Percentiles rank a stretch among this genome's conserved stretches.
These are phyloP conservation scores for Oreotragus oreotragus DNA, from an alignment of 2,113 vertebrate species.

Conservation along the genomic window DNA sequence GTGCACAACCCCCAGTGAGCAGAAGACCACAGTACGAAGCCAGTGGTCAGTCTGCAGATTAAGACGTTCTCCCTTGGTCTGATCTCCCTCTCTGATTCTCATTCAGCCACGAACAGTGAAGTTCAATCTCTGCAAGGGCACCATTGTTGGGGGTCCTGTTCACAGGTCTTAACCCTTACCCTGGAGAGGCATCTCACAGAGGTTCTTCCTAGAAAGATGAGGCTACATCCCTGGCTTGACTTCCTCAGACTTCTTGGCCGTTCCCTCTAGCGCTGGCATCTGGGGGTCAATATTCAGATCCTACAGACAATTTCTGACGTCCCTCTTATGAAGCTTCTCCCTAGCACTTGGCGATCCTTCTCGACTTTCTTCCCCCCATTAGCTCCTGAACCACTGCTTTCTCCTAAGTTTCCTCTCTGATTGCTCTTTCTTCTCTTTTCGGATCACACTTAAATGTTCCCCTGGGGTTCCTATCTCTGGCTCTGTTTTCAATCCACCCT, in stretches of 20 bases:
- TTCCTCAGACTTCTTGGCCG: background rate
- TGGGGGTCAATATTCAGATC: background rate
- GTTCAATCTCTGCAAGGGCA: background rate
- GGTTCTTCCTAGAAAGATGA: background rate
- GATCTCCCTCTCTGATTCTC: background rate
- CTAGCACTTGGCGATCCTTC: background rate
- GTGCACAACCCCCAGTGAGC: background rate
- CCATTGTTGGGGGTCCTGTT: background rate
- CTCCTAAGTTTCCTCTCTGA: background rate
- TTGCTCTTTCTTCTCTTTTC: background rate
- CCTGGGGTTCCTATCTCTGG: background rate
- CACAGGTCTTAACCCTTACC: background rate
- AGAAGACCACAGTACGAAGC: background rate
- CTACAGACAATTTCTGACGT: background rate
- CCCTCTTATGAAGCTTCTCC: background rate
- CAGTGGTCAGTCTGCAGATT: background rate
- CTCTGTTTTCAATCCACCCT: background rate
- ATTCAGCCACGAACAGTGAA: background rate
- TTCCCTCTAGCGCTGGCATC: background rate
- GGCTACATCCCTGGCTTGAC: background rate
- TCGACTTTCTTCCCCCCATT: background rate
- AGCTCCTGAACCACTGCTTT: background rate
- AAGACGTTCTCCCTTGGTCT: background rate
- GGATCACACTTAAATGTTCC: background rate
- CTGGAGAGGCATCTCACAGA: background rate